Percentiles rank a stretch among this genome's conserved stretches.
These are phyloP conservation scores for Nycteola revayana DNA, from an alignment of 2,888 invertebrate genomes.

Conservation along the genomic window DNA sequence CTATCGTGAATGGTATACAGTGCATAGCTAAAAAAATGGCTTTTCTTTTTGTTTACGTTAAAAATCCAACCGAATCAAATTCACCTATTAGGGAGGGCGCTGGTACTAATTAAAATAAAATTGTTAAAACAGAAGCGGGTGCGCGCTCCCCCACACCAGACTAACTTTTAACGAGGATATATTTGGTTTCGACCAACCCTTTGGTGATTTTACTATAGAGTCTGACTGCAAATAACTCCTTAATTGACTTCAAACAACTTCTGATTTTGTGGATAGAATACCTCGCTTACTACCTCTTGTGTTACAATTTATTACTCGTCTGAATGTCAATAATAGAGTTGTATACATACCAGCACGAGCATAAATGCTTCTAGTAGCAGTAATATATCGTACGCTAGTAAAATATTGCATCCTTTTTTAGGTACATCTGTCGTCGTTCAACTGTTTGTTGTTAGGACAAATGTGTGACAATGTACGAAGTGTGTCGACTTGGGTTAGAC, in stretches of 20 bases:
- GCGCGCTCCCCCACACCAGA: constrained; percentile 55
- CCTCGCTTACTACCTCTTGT: constrained; percentile 26
- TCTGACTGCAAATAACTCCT: constrained; percentile 78
- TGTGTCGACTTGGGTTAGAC: constrained; percentile 6
- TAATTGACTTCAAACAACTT: constrained; percentile 80
- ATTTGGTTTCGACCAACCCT: constrained; percentile 79
- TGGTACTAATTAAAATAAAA: constrained; percentile 80
- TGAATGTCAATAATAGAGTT: constrained; percentile 29
- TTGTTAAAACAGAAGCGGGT: constrained; percentile 70
- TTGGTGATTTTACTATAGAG: constrained; percentile 79
- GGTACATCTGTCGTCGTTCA: no score
- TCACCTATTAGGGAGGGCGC: constrained; percentile 63
- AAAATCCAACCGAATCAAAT: constrained; percentile 61
- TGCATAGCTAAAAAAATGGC: constrained; percentile 11
- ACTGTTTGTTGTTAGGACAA: no score
- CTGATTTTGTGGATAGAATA: constrained; percentile 59
- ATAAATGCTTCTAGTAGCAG: no score
- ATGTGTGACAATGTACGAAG: neutral
- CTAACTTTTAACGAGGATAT: constrained; percentile 82
- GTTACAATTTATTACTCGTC: constrained; percentile 26
- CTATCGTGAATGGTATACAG: constrained; percentile 4
- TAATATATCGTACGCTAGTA: constrained; percentile 7
- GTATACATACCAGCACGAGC: no score
- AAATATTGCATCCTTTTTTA: no score
- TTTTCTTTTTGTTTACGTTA: constrained; percentile 28